Evolutionary conservation across 1,140 invertebrate genomes (phyloP).

Genomic region (Oreohelix idahoensis): DNA sequence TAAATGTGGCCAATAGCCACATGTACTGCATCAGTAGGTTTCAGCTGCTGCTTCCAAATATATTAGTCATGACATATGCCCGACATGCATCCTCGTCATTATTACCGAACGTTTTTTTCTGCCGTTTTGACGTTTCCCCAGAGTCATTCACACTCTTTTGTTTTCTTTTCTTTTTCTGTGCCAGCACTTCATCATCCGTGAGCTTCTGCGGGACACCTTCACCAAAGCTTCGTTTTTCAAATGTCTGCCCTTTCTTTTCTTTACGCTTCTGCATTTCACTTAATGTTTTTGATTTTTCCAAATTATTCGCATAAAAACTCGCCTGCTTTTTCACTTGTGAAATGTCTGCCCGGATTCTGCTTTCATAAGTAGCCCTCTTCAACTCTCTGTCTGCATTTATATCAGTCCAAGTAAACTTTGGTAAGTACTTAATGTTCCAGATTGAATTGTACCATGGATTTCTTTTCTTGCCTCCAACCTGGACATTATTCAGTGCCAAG

Average conservation of each 20-base stretch:
- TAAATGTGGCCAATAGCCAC: too few species aligned
- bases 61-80: constrained; percentile 32
- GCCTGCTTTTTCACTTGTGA: constrained; percentile 78
- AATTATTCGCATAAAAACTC: constrained; percentile 23
- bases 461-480: constrained; percentile 89
- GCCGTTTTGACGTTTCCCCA: constrained; percentile 4
- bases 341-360: constrained; percentile 89
- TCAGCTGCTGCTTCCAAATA: constrained; percentile 26
- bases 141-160: neutral
- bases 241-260: constrained; percentile 26
- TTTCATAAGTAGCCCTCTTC: constrained; percentile 90
- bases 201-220: constrained; percentile 16
- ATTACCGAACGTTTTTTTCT: constrained; percentile 32
- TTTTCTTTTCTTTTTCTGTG: constrained; percentile 19
- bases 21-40: neutral
- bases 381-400: constrained; percentile 91
- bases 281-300: constrained; percentile 29
- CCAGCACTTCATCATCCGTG: constrained; percentile 37
- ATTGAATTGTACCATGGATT: constrained; percentile 89
- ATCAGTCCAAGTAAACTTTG: constrained; percentile 95
- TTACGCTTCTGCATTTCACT: constrained; percentile 34
- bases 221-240: constrained; percentile 24
- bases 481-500: constrained; percentile 85
- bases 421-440: constrained; percentile 97
- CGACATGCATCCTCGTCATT: constrained; percentile 5